These are phyloP conservation scores for Nebria salina DNA, from an alignment of 2,888 invertebrate species.

Conservation along the genomic window DNA sequence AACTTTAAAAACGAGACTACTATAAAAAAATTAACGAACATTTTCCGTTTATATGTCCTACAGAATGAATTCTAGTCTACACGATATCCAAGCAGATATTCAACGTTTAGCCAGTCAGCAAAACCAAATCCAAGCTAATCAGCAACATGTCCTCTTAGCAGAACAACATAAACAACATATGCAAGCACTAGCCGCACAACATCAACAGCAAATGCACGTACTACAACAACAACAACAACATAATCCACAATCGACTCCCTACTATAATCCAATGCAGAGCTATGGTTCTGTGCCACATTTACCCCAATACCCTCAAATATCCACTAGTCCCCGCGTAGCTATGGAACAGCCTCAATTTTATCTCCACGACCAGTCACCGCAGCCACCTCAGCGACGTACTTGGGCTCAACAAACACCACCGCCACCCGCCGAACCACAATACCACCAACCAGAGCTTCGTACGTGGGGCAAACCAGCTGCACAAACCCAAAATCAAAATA, in stretches of 20 bases:
- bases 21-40: conserved; percentile 2
- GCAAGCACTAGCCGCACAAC: conserved; percentile 72
- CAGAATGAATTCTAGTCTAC: conserved; percentile 92
- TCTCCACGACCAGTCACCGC: conserved; percentile 74
- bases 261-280: conserved; percentile 56
- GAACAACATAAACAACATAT: conserved; percentile 66
- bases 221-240: conserved; percentile 52
- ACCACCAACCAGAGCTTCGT: conserved; percentile 57
- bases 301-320: conserved; percentile 64
- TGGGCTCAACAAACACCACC: conserved; percentile 46
- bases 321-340: conserved; percentile 49
- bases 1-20: background rate
- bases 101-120: conserved; percentile 87
- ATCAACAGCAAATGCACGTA: conserved; percentile 46
- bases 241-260: background rate
- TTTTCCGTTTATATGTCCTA: conserved; percentile 51
- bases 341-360: conserved; percentile 69
- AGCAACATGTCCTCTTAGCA: conserved; percentile 69
- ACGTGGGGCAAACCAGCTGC: conserved; percentile 60
- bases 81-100: conserved; percentile 94
- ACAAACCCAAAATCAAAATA: conserved; percentile 56
- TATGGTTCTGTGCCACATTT: conserved; percentile 61
- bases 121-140: conserved; percentile 73
- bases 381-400: conserved; percentile 60
- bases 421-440: conserved; percentile 48